Evolutionary conservation across 2,888 invertebrate species (phyloP), one percentile per base, ranked within the genome.

Genomic region (Mellilla xanthometata): DNA sequence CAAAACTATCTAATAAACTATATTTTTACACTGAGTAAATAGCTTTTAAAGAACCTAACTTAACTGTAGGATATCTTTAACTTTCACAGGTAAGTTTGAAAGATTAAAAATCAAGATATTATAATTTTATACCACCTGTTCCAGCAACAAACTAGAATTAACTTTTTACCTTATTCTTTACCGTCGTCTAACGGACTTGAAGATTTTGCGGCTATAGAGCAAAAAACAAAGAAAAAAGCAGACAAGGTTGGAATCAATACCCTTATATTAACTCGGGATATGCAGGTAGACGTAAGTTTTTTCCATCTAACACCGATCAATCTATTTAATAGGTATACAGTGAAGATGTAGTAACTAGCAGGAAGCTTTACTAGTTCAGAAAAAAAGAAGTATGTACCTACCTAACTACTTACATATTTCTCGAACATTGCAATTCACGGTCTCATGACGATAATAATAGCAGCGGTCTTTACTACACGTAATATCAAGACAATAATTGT

Each of bases 221-320:
- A 41, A 55, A 49, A 54, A 50, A 56, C 41, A 54, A 50, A 55
- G 52, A 40, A 51, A 59, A 66, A 54, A 56, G 40, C 39, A 50
- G 55, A 49, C 53, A 53, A 54, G 51, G 49, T 54, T 58, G 49
- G 59, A 60, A 60, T 62, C 55, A 62, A 61, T 62, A 64, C 62
- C 65, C 65, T 63, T 60, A 54, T 54, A 54, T 62, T 56, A 51
- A 52, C 52, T 56, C 53, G 47, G 50, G 56, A 48, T 57, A 54
- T 62, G 65, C 70, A 73, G 72, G 71, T 69, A 69, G 57, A 60
- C 63, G 66, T 64, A 58, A 60, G 68, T 76, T 69, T 71, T 67
- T 64, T 67, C 43, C 55, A 54, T 64, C 62, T 63, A 58, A 65
- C 68, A 68, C 62, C 61, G 56, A 69, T 73, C 69, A 72, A 70